phyloP scores from a whole-genome alignment of 2,888 invertebrate species.

The Stictocephala bisonia region DNA sequence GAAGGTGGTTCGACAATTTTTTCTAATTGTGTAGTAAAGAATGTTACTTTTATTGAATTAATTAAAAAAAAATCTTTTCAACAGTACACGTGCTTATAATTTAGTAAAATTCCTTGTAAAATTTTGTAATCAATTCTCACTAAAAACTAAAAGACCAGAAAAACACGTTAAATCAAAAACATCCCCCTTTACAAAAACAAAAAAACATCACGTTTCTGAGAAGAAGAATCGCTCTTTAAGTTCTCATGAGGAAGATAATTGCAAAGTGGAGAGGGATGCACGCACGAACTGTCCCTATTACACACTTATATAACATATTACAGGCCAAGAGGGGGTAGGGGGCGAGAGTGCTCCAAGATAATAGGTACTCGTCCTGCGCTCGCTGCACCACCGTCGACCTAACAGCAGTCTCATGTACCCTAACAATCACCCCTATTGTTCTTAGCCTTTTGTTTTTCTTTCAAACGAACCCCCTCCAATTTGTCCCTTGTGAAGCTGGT shows the following conservation, averaged over 20 bases:
- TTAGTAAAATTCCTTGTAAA: no score
- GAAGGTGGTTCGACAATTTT: no score
- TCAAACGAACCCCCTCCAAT: slow-evolving; percentile 41
- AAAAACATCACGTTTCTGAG: slow-evolving; percentile 17
- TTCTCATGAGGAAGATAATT: slow-evolving; percentile 16
- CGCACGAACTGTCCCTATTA: no score
- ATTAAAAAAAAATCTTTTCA: no score
- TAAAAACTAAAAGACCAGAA: background rate
- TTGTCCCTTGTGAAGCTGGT: slow-evolving; percentile 31
- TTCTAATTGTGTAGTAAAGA: no score
- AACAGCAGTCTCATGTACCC: slow-evolving; percentile 29
- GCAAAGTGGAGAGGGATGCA: background rate
- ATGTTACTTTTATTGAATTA: no score
- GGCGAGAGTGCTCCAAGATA: slow-evolving; percentile 4
- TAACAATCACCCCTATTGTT: slow-evolving; percentile 38
- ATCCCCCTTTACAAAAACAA: background rate
- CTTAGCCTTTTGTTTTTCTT: slow-evolving; percentile 33
- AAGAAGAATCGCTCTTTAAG: background rate
- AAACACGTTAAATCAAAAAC: background rate
- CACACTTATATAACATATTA: slow-evolving; percentile 34
- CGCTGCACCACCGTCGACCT: slow-evolving; percentile 31
- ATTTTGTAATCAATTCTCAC: no score
- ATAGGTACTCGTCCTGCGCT: slow-evolving; percentile 34
- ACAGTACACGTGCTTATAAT: no score
- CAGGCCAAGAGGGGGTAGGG: background rate